A percentile compares a stretch with the other conserved stretches of the same genome.
phyloP scores from a whole-genome alignment of 2,888 invertebrate genomes.

The Spicauda simplicius region DNA sequence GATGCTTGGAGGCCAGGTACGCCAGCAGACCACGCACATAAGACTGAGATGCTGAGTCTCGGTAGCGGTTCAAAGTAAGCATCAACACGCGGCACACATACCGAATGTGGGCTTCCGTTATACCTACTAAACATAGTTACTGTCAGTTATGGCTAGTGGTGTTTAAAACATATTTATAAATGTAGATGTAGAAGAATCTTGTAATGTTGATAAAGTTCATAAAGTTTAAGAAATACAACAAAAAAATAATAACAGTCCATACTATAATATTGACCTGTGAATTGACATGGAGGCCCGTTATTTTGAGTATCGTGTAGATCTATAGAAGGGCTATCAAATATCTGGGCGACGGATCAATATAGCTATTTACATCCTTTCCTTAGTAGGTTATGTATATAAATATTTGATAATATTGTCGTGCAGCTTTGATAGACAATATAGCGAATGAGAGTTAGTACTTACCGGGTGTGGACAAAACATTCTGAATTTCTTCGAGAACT shows the following conservation, averaged over 20 bases:
- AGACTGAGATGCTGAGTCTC: conserved; percentile 91
- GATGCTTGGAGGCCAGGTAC: conserved; percentile 87
- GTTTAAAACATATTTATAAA: too few relatives aligned
- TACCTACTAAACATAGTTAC: conserved; percentile 77
- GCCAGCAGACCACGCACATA: conserved; percentile 89
- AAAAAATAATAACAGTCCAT: neutral
- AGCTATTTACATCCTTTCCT: conserved; percentile 14
- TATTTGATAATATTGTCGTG: neutral
- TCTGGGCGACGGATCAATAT: conserved; percentile 39
- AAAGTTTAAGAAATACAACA: neutral
- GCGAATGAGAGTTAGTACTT: conserved; percentile 45
- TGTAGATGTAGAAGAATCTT: too few relatives aligned
- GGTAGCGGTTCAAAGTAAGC: conserved; percentile 91
- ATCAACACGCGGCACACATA: conserved; percentile 92
- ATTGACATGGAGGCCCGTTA: neutral
- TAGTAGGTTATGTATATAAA: neutral
- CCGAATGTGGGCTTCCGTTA: conserved; percentile 90
- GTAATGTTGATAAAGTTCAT: too few relatives aligned
- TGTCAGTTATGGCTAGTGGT: neutral
- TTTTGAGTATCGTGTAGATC: neutral
- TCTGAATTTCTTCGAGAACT: conserved; percentile 87
- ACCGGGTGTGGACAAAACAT: conserved; percentile 91
- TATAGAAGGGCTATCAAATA: neutral
- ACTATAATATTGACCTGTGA: neutral
- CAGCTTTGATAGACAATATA: neutral